Percentiles rank a stretch among this genome's conserved stretches.
These are phyloP conservation scores for Gymnarchus niloticus DNA, from an alignment of 2,113 vertebrate species.

Conservation along the genomic window DNA sequence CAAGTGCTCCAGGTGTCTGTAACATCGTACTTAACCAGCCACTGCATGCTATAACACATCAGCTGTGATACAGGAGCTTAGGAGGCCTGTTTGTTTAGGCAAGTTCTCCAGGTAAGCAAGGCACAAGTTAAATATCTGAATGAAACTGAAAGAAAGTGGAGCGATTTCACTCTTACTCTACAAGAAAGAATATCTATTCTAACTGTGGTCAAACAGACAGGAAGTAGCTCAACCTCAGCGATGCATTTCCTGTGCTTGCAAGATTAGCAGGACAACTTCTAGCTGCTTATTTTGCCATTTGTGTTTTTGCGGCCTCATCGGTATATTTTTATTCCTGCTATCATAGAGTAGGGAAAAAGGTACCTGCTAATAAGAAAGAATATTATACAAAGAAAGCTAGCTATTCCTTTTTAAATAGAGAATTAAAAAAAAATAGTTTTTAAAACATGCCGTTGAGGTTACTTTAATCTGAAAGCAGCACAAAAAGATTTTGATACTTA, in stretches of 20 bases:
- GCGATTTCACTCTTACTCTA: conserved; percentile 58
- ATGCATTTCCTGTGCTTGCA: conserved; percentile 64
- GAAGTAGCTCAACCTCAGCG: conserved; percentile 64
- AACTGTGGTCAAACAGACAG: conserved; percentile 76
- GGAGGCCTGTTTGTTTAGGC: neutral
- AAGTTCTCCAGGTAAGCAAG: neutral
- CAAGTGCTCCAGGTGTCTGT: no score
- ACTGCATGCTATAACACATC: no score
- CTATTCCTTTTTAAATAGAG: neutral
- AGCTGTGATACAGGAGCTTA: no score
- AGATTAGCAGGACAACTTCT: conserved; percentile 66
- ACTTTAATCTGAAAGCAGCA: neutral
- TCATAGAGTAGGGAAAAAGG: conserved; percentile 12
- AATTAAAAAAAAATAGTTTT: no score
- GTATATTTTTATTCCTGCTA: conserved; percentile 11
- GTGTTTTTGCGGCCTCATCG: conserved; percentile 30
- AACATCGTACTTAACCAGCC: no score
- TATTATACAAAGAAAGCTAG: neutral
- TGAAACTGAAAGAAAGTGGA: no score
- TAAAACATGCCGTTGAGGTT: neutral
- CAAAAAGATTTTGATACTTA: no score
- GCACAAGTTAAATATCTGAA: neutral
- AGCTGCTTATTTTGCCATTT: conserved; percentile 32
- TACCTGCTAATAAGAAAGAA: conserved; percentile 16
- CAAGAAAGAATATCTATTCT: conserved; percentile 56